phyloP scores from a whole-genome alignment of 2,797 vertebrate species.

The Anguilla anguilla region DNA sequence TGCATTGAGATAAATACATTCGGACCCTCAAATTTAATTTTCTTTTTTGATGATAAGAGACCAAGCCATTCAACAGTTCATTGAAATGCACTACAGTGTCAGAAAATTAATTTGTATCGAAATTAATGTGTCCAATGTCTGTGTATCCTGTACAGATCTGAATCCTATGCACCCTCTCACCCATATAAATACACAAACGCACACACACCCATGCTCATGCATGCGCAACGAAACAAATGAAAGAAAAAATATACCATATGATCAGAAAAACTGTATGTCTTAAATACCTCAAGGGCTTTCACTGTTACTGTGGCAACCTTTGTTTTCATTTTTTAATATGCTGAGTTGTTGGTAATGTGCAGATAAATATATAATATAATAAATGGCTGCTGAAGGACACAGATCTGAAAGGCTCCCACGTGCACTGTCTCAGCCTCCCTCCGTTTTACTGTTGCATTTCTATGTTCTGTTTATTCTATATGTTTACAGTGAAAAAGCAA shows the following conservation, averaged over 20 bases:
- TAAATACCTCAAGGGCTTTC: neutral
- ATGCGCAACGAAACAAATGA: neutral
- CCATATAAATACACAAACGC: neutral
- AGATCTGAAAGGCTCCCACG: neutral
- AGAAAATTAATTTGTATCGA: conserved; percentile 17
- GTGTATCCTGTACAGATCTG: neutral
- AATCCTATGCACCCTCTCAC: neutral
- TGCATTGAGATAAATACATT: conserved; percentile 34
- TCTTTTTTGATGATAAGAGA: conserved; percentile 42
- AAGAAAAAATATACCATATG: neutral
- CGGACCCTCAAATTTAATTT: conserved; percentile 27
- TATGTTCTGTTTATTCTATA: neutral
- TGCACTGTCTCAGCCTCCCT: neutral
- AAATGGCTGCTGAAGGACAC: neutral
- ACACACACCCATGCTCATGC: neutral
- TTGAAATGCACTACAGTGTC: neutral
- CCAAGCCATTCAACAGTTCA: conserved; percentile 25
- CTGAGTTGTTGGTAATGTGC: neutral
- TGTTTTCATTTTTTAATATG: neutral
- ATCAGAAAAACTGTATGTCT: neutral
- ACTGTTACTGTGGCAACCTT: conserved; percentile 21
- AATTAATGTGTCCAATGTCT: neutral
- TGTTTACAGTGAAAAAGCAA: neutral
- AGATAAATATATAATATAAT: neutral
- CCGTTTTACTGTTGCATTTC: neutral